These are phyloP conservation scores for Riptortus pedestris DNA, from an alignment of 1,140 invertebrate genomes.

Conservation along the genomic window DNA sequence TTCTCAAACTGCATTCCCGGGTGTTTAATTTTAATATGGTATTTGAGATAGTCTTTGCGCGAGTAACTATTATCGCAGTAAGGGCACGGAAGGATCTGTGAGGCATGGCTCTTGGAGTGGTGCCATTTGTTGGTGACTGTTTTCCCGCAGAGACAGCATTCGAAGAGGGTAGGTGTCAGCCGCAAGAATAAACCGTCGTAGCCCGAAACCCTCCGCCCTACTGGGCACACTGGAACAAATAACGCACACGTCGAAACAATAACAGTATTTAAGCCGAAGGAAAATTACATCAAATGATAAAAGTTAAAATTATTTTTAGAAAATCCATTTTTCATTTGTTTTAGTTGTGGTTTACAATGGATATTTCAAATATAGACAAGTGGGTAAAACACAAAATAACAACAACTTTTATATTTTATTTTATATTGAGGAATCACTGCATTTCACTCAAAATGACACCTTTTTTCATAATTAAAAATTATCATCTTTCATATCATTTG, in stretches of 20 bases:
- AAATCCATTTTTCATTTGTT: too few species aligned
- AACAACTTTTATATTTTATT: too few species aligned
- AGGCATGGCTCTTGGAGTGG: conserved; percentile 68
- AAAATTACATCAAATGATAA: too few species aligned
- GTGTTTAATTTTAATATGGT: conserved; percentile 30
- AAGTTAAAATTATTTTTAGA: too few species aligned
- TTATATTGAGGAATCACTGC: not conserved
- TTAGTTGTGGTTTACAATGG: too few species aligned
- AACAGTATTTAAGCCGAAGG: too few species aligned
- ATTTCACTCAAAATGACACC: conserved; percentile 6
- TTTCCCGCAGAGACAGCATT: conserved; percentile 67
- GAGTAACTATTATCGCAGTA: conserved; percentile 74
- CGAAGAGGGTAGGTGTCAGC: conserved; percentile 27
- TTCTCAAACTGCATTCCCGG: not conserved
- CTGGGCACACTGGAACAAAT: conserved; percentile 3
- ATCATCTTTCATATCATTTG: too few species aligned
- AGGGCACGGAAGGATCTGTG: conserved; percentile 63
- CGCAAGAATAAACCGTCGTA: conserved; percentile 27
- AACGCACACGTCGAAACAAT: conserved; percentile 3
- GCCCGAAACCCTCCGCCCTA: conserved; percentile 4
- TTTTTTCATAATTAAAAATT: too few species aligned
- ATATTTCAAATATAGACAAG: conserved; percentile 27
- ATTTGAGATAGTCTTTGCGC: conserved; percentile 54
- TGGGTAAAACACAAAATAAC: not conserved
- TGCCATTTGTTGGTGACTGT: conserved; percentile 77